A percentile compares a stretch with the other conserved stretches of the same genome.
phyloP scores from a whole-genome alignment of 53 echinoderm and acorn worm genomes.

The Actinopyga echinites region DNA sequence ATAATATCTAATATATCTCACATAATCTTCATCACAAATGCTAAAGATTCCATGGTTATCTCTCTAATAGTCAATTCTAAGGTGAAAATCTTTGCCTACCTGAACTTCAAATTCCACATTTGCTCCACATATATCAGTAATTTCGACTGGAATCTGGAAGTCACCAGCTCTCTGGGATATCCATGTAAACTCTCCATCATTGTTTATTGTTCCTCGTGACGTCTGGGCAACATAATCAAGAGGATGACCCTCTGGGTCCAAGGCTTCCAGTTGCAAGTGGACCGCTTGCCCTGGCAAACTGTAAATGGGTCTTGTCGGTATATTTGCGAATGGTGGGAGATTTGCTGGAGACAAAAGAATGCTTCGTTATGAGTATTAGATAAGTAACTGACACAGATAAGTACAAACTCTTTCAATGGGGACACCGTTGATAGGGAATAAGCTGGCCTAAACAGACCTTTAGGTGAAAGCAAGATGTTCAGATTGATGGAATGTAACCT shows the following conservation, averaged over 20 bases:
- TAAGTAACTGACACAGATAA: too few relatives aligned
- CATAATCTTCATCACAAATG: neutral
- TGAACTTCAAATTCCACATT: neutral
- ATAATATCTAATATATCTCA: too few relatives aligned
- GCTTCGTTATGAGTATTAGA: neutral
- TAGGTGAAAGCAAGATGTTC: neutral
- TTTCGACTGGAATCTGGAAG: neutral
- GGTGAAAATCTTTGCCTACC: conserved; percentile 9
- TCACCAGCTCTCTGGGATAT: conserved; percentile 4
- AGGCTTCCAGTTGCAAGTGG: conserved; percentile 48
- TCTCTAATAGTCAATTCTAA: too few relatives aligned
- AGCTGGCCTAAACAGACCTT: neutral
- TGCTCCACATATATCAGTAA: conserved; percentile 49
- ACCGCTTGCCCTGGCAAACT: conserved; percentile 49
- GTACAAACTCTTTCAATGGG: too few relatives aligned
- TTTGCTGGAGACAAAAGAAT: conserved; percentile 40
- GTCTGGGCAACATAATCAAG: conserved; percentile 10
- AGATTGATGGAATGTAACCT: neutral
- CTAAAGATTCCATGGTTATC: too few relatives aligned
- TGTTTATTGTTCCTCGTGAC: conserved; percentile 9
- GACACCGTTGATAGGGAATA: too few relatives aligned
- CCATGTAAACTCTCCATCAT: conserved; percentile 47
- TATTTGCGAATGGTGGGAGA: conserved; percentile 33
- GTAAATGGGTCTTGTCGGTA: neutral
- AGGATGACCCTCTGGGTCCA: conserved; percentile 53